These are phyloP conservation scores for Caranx ignobilis DNA, from an alignment of 2,113 vertebrate species.

Conservation along the genomic window DNA sequence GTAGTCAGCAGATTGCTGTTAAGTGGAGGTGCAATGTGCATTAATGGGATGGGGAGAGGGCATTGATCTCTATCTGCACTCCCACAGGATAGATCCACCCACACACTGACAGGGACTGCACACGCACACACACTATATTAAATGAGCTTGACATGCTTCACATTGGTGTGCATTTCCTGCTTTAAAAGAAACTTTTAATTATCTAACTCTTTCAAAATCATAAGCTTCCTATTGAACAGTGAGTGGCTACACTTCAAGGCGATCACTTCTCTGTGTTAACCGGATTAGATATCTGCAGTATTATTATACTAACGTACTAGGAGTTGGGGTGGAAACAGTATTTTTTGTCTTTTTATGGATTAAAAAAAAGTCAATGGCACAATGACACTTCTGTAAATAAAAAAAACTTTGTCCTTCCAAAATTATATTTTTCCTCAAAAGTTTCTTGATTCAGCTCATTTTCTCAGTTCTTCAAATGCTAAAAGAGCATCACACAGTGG, in stretches of 20 bases:
- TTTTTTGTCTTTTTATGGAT: conserved; percentile 5
- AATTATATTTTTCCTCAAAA: conserved; percentile 8
- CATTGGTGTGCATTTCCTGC: background rate
- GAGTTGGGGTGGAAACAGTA: conserved; percentile 4
- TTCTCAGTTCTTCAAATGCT: conserved; percentile 3
- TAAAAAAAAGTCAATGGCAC: background rate
- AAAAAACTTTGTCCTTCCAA: background rate
- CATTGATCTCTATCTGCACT: conserved; percentile 64
- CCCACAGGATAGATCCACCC: conserved; percentile 55
- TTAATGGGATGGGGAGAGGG: conserved; percentile 47
- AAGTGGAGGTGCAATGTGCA: conserved; percentile 52
- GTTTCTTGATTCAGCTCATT: conserved; percentile 3
- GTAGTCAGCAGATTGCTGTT: conserved; percentile 62
- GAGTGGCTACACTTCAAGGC: conserved; percentile 42
- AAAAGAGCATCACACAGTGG: background rate
- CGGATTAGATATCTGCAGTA: conserved; percentile 42
- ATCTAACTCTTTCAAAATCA: conserved; percentile 35
- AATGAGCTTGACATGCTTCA: conserved; percentile 14
- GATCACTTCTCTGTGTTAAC: conserved; percentile 50
- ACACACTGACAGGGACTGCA: conserved; percentile 44
- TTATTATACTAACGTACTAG: conserved; percentile 31
- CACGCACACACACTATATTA: conserved; percentile 22
- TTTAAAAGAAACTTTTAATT: conserved; percentile 36
- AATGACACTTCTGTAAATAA: background rate
- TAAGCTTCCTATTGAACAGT: conserved; percentile 40